phyloP scores from a whole-genome alignment of 2,113 vertebrate species.

The Onychostruthus taczanowskii region DNA sequence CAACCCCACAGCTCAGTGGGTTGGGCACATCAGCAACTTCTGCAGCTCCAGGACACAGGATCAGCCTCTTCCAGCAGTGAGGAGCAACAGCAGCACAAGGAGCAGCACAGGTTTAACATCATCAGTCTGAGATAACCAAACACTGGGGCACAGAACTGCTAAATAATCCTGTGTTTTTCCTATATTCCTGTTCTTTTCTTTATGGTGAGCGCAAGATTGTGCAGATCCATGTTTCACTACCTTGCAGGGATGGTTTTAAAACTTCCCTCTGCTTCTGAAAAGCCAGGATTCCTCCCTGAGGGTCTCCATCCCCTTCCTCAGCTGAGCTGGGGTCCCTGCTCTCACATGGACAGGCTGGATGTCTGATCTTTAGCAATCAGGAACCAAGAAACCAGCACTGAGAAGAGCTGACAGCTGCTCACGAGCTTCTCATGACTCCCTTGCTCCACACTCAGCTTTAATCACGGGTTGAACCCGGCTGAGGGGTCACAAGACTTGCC shows the following conservation, averaged over 20 bases:
- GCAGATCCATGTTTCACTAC: rapidly evolving
- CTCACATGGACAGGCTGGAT: rapidly evolving
- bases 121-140: rapidly evolving
- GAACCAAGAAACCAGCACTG: not conserved
- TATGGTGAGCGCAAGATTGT: rapidly evolving
- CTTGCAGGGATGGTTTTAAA: not conserved
- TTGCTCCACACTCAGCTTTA: not conserved
- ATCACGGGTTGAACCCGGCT: rapidly evolving
- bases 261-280: not conserved
- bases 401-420: not conserved
- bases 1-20: not conserved
- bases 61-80: not conserved
- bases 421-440: not conserved
- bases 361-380: rapidly evolving
- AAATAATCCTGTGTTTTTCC: not conserved
- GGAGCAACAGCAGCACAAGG: not conserved
- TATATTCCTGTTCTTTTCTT: rapidly evolving
- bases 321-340: not conserved
- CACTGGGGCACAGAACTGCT: not conserved
- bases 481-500: not conserved
- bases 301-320: not conserved
- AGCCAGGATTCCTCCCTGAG: not conserved
- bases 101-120: no score
- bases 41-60: not conserved
- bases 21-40: not conserved